A percentile compares a stretch with the other conserved stretches of the same genome.
phyloP scores from a whole-genome alignment of 2,113 vertebrate genomes.

The Dipodomys stephensi region DNA sequence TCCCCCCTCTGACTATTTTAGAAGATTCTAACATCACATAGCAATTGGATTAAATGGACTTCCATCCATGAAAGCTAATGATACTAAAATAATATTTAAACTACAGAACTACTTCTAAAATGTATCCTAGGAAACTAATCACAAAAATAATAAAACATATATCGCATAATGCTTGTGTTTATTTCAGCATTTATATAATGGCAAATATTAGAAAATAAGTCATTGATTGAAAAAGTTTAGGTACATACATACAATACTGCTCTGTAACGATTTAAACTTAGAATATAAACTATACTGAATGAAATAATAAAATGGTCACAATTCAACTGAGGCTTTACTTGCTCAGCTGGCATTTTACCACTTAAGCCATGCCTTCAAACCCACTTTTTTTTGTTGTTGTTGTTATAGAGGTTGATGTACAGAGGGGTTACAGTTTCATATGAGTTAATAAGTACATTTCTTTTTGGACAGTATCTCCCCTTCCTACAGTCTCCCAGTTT shows the following conservation, averaged over 20 bases:
- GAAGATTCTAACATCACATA: conserved; percentile 46
- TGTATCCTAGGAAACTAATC: conserved; percentile 16
- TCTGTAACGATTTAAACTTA: conserved; percentile 47
- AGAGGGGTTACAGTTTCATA: too few relatives aligned
- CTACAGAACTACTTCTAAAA: conserved; percentile 24
- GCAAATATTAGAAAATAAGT: conserved; percentile 5
- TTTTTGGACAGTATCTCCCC: too few relatives aligned
- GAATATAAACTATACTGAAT: conserved; percentile 1
- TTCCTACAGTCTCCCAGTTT: too few relatives aligned
- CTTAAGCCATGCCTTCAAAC: too few relatives aligned
- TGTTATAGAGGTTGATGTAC: too few relatives aligned
- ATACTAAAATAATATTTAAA: not conserved
- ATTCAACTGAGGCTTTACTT: not conserved
- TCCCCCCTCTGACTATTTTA: conserved; percentile 54
- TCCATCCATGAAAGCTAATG: conserved; percentile 10
- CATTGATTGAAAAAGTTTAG: not conserved
- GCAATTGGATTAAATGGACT: conserved; percentile 39
- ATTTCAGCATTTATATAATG: conserved; percentile 25
- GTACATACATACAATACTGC: not conserved
- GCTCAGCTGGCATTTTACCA: too few relatives aligned
- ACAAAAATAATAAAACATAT: conserved; percentile 23
- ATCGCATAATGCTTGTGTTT: not conserved
- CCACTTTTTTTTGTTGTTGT: too few relatives aligned
- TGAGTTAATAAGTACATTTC: too few relatives aligned
- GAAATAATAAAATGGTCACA: not conserved